Conservation (phyloP, 2,113 vertebrate genomes). For the Varanus komodoensis region DNA sequence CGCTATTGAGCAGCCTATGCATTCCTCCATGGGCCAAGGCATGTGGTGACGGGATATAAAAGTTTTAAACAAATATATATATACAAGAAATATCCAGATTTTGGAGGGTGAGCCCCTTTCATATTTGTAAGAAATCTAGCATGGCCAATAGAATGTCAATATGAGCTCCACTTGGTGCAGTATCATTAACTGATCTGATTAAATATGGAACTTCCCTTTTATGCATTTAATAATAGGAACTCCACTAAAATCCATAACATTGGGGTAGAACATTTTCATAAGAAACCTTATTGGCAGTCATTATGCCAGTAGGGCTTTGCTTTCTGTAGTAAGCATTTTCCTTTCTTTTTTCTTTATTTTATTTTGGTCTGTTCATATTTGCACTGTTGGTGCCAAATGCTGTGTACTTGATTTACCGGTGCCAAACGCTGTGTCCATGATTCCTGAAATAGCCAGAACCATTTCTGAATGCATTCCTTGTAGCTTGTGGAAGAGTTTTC, state of each 20-base stretch:
- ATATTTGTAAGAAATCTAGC: not conserved
- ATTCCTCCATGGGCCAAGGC: not conserved
- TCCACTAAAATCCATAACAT: not conserved
- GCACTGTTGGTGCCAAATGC: conserved; percentile 63
- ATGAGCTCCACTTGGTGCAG: conserved; percentile 6
- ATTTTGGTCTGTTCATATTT: conserved; percentile 56
- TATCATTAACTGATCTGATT: conserved; percentile 47
- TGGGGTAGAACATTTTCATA: conserved; percentile 39
- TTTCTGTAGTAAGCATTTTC: conserved; percentile 51
- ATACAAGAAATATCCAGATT: not conserved
- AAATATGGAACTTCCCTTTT: conserved; percentile 19
- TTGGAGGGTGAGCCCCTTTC: too few species aligned
- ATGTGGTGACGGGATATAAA: too few species aligned
- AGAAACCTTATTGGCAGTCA: conserved; percentile 56
- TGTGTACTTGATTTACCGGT: conserved; percentile 44
- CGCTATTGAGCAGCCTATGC: not conserved
- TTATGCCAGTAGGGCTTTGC: conserved; percentile 44
- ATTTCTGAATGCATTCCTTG: conserved; percentile 54
- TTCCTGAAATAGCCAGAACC: conserved; percentile 55
- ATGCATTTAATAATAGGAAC: conserved; percentile 23
- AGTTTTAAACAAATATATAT: too few species aligned
- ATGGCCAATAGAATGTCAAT: not conserved
- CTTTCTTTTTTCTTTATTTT: conserved; percentile 49
- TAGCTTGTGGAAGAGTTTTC: conserved; percentile 23
- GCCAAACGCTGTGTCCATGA: conserved; percentile 50